These are phyloP conservation scores for Clanis bilineata DNA, from an alignment of 2,888 invertebrate species.

Conservation along the genomic window DNA sequence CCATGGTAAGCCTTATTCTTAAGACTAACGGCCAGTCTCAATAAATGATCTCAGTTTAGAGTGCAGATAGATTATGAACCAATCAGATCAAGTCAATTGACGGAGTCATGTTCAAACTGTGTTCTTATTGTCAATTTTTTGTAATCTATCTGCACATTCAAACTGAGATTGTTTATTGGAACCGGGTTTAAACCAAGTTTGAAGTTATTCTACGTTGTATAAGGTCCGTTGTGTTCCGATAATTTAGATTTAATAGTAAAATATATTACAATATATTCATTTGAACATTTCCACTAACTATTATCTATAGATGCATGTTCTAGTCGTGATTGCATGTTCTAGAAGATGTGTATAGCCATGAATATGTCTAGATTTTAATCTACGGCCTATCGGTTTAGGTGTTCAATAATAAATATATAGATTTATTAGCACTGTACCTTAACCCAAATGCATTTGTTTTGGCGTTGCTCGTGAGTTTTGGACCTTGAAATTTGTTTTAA, in stretches of 20 bases:
- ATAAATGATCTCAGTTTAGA: too few relatives aligned
- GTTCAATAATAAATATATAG: conserved; percentile 30
- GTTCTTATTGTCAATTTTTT: too few relatives aligned
- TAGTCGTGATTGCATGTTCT: conserved; percentile 65
- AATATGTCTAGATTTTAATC: conserved; percentile 50
- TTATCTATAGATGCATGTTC: conserved; percentile 64
- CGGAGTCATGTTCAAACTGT: too few relatives aligned
- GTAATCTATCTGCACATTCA: too few relatives aligned
- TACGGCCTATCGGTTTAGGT: conserved; percentile 57
- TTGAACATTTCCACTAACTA: conserved; percentile 22
- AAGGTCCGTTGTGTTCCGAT: neutral
- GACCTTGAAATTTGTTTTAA: neutral
- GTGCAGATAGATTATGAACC: too few relatives aligned
- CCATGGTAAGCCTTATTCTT: too few relatives aligned
- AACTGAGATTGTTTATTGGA: too few relatives aligned
- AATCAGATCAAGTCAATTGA: too few relatives aligned
- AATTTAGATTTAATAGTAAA: neutral
- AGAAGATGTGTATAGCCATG: conserved; percentile 65
- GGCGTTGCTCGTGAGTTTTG: conserved; percentile 11
- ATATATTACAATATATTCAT: neutral
- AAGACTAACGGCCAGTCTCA: too few relatives aligned
- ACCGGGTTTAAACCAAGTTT: too few relatives aligned
- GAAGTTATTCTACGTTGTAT: too few relatives aligned
- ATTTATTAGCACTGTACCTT: conserved; percentile 31
- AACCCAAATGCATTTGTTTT: conserved; percentile 22